Conservation (phyloP, 2,888 invertebrate species). For the Penaeus monodon region DNA sequence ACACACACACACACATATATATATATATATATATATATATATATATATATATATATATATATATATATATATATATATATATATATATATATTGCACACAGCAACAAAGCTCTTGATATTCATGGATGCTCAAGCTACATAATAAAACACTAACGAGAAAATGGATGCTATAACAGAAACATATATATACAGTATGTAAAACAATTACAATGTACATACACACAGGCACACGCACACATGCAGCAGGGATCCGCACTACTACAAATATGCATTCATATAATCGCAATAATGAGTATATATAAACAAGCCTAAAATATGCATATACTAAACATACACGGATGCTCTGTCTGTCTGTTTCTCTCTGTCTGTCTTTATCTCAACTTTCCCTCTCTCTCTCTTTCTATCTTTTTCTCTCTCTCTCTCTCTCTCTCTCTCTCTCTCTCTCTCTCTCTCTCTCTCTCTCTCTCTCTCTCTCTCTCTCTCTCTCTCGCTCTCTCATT, state of each 20-base stretch:
- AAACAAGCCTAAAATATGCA: background rate
- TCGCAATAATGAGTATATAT: background rate
- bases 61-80: background rate
- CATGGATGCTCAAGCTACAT: too few relatives aligned
- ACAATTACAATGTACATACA: background rate
- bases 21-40: background rate
- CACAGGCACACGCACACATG: background rate
- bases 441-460: background rate
- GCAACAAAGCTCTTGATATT: background rate
- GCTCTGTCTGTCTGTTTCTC: background rate
- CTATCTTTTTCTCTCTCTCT: background rate
- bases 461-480: conserved; percentile 1
- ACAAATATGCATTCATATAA: too few relatives aligned
- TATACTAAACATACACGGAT: too few relatives aligned
- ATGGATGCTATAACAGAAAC: background rate
- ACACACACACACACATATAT: background rate
- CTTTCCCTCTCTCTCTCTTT: conserved; percentile 17
- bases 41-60: conserved; percentile 1
- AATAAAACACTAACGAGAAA: background rate
- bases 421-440: background rate
- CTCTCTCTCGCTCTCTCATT: conserved; percentile 2
- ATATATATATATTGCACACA: background rate
- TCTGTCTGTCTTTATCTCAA: background rate
- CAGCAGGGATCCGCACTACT: background rate
- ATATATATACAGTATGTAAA: background rate